Evolutionary conservation across 2,888 invertebrate species (phyloP).

Genomic region (Liodrosophila aerea): DNA sequence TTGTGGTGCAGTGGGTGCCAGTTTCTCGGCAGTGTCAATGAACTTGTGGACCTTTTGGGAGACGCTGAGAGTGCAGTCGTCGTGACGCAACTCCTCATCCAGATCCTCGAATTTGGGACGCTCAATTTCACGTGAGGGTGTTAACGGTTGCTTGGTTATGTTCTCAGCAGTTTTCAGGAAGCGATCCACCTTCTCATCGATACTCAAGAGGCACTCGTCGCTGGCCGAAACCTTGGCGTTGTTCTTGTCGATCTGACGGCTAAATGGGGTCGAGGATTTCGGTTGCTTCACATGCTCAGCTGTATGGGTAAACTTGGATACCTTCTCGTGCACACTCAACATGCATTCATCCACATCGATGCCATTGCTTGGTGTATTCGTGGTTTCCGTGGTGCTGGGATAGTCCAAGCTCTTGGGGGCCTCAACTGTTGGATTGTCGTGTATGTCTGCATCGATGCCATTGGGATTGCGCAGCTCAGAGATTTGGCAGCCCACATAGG

Average conservation of each 20-base stretch:
- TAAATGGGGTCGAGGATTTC: constrained; percentile 79
- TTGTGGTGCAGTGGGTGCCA: constrained; percentile 81
- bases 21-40: constrained; percentile 85
- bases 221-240: constrained; percentile 77
- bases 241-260: constrained; percentile 75
- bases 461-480: constrained; percentile 83
- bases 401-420: constrained; percentile 84
- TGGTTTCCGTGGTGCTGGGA: constrained; percentile 20
- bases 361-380: constrained; percentile 38
- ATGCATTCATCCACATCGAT: constrained; percentile 85
- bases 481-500: constrained; percentile 83
- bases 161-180: constrained; percentile 86
- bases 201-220: constrained; percentile 85
- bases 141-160: constrained; percentile 80
- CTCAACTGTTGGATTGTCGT: constrained; percentile 80
- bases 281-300: constrained; percentile 83
- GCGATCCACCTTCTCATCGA: constrained; percentile 86
- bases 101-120: constrained; percentile 84
- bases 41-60: constrained; percentile 87
- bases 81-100: constrained; percentile 84
- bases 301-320: constrained; percentile 86
- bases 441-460: constrained; percentile 59
- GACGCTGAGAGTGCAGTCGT: constrained; percentile 86
- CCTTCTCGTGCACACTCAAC: constrained; percentile 87
- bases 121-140: constrained; percentile 76